These are phyloP conservation scores for Paraescarpia echinospica DNA, from an alignment of 1,140 invertebrate genomes.

Conservation along the genomic window DNA sequence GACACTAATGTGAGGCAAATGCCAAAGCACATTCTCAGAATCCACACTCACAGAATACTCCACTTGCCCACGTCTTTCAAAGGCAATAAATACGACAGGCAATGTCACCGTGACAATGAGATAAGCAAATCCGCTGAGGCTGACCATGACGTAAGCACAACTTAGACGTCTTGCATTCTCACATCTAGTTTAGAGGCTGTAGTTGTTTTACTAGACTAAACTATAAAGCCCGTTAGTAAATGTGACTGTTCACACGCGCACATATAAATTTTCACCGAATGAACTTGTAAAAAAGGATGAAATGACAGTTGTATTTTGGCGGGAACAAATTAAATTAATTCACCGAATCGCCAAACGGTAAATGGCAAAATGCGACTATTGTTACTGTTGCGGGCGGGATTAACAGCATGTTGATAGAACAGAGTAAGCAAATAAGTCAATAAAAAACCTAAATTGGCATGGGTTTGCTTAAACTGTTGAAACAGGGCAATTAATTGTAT, in stretches of 20 bases:
- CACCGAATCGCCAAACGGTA: not conserved
- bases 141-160: not conserved
- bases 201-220: not conserved
- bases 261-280: too few species aligned
- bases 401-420: not conserved
- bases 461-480: not conserved
- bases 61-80: not conserved
- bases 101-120: not conserved
- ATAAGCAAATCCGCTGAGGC: not conserved
- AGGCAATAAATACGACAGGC: not conserved
- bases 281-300: not conserved
- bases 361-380: not conserved
- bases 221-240: too few species aligned
- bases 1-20: not conserved
- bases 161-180: not conserved
- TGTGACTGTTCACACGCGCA: not conserved
- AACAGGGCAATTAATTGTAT: not conserved
- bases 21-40: too few species aligned
- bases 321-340: not conserved
- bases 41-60: not conserved
- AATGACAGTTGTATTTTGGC: not conserved
- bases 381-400: not conserved
- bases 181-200: not conserved
- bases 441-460: not conserved
- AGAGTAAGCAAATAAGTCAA: not conserved